Base-by-base conservation (phyloP, 2,797 vertebrate genomes). In the Hydrolagus colliei region DNA sequence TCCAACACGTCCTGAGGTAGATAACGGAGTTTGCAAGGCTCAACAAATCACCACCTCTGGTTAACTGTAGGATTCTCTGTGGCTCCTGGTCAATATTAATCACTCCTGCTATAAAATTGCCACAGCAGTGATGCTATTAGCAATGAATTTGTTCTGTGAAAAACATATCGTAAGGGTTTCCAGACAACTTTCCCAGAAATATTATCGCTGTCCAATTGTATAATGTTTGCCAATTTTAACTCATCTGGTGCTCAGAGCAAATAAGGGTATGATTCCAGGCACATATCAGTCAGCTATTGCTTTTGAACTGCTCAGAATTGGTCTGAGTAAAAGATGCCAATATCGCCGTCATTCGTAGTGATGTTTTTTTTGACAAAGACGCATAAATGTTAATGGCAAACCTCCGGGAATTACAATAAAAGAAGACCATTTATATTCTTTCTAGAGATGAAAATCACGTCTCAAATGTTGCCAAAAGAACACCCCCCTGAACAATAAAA, bases 401-500 rank as follows among this genome's bases (percentile, higher is more conserved):
- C 63, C 27, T 32, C 78, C 67, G 41, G n/a, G 14, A 22, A 67
- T 9, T 35, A 68, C 22, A 82, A 7, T 32, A 67, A 82, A 32
- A 68, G 9, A 2, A 32, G 27, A 65, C 62, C 62, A 67, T 67
- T 80, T 67, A 77, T 80, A 16, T 67, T 2, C 78, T 18, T 18
- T 80, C 27, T 82, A 32, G 27, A 32, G 14, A 67, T 67, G 62
- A 63, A 63, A 11, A 67, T 82, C 67, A 11, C 41, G 8, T 68
- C 41, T 35, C 65, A 18, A 67, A 41, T 67, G 63, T 82, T 82
- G 32, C 62, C 14, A 68, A 68, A 41, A 18, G 1, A 10, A 18
- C 68, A 41, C 79, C 65, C 79, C 63, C 65, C 63, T 63, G n/a
- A 82, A 68, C 63, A 82, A 68, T 16, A 68, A 32, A 68, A 68